These are phyloP conservation scores for Eugnorisma glareosa DNA, from an alignment of 2,888 invertebrate genomes.

Conservation along the genomic window DNA sequence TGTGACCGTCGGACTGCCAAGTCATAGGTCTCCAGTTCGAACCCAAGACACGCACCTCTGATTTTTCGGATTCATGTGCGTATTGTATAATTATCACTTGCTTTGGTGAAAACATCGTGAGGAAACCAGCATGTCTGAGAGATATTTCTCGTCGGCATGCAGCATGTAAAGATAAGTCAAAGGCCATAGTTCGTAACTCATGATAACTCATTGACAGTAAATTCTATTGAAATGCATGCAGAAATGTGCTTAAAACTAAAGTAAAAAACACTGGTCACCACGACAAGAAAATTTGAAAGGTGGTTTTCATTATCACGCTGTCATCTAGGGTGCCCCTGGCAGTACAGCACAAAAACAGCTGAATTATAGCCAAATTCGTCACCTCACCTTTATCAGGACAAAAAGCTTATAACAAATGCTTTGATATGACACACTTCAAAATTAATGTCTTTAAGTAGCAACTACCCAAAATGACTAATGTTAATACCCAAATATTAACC, in stretches of 20 bases:
- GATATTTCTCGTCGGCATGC: no score
- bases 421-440: conserved; percentile 42
- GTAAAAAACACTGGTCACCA: not conserved
- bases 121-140: no score
- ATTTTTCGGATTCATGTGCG: no score
- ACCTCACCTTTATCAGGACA: not conserved
- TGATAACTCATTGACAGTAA: not conserved
- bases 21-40: no score
- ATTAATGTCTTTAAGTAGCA: conserved; percentile 56
- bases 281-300: not conserved
- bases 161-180: no score
- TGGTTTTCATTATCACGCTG: not conserved
- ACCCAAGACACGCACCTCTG: no score
- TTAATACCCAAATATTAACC: conserved; percentile 68
- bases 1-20: no score
- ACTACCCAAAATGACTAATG: conserved; percentile 54
- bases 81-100: no score
- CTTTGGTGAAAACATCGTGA: no score
- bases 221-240: not conserved
- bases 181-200: no score
- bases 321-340: not conserved
- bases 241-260: not conserved
- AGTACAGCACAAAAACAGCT: not conserved
- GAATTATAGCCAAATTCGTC: not conserved
- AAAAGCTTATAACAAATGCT: conserved; percentile 13